Base-by-base conservation (phyloP, 2,797 vertebrate species). In the Psittacula derbiana region DNA sequence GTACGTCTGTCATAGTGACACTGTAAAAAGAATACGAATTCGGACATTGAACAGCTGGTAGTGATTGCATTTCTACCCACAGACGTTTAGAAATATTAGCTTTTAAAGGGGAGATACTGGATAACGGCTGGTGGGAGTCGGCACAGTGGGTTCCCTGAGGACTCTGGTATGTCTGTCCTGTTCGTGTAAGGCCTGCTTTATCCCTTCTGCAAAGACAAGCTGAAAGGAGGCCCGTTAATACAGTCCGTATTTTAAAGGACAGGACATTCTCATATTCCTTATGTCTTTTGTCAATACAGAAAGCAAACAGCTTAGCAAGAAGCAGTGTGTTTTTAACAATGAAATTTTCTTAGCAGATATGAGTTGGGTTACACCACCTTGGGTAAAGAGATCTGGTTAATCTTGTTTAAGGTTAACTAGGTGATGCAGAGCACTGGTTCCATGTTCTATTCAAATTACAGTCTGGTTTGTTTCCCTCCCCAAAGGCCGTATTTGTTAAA, bases 191-290 rank as follows among this genome's bases (percentile, higher is more conserved):
- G 43, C 55, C 47, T 85, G 50, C 36, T 81, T 88, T 55, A 57
- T 81, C 64, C 72, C 30, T 60, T 78, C 91, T 88, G 67, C 40
- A 53, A 95, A 71, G 91, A 55, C 52, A 50, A 93, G 88, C 75
- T 97, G 72, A 66, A 94, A 87, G 18, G 30, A 94, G n/a, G 89
- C 49, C 31, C 1, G 1, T 25, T 64, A 83, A 73, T 83, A 25
- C 4, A 79, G 66, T 28, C 80, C 70, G 62, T 49, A 67, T 95
- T 93, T 92, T 95, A 93, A 94, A 97, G 92, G 47, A 96, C 90
- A 93, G 86, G 94, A 83, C 80, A 85, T 96, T 94, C 93, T 86
- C 93, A 86, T 88, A 70, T 94, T 79, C 81, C 85, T 95, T 86
- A 66, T 8, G 3, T 64, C 78, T 95, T 95, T 83, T 78, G 58